Conservation (phyloP, 2,888 invertebrate genomes). For the Scaptodrosophila latifasciaeformis region DNA sequence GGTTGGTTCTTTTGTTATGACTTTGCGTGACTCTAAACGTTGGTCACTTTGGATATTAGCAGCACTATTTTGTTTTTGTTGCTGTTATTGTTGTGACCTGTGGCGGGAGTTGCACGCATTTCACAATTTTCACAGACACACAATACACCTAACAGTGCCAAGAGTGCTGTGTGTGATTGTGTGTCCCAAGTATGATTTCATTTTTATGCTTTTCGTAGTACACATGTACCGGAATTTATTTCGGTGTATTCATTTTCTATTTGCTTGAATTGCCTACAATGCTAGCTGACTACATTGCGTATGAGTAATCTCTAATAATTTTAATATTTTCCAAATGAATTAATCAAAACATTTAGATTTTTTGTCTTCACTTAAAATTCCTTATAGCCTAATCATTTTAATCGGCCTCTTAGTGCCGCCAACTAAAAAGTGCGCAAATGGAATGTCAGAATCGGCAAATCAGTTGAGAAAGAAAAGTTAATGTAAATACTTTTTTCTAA, state of each 20-base stretch:
- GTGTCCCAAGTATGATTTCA: conserved; percentile 61
- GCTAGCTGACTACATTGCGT: conserved; percentile 21
- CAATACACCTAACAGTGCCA: conserved; percentile 4
- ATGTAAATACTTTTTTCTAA: background rate
- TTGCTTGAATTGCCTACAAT: conserved; percentile 5
- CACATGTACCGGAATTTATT: conserved; percentile 13
- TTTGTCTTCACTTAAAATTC: background rate
- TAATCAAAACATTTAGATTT: too few species aligned
- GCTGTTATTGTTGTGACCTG: conserved; percentile 21
- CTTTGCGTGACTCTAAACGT: conserved; percentile 65
- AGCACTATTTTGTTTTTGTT: conserved; percentile 37
- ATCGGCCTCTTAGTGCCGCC: too few species aligned
- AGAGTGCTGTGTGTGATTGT: conserved; percentile 26
- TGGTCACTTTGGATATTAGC: conserved; percentile 63
- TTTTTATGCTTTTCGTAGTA: conserved; percentile 32
- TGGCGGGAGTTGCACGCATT: conserved; percentile 51
- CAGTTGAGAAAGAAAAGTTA: background rate
- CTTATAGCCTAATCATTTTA: background rate
- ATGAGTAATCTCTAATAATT: background rate
- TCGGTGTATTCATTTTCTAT: conserved; percentile 8
- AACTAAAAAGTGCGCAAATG: background rate
- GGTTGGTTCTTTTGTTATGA: conserved; percentile 37
- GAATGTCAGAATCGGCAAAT: background rate
- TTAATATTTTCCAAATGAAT: too few species aligned
- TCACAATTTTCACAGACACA: conserved; percentile 44